Evolutionary conservation across 2,113 vertebrate genomes (phyloP).

Genomic region (Cyprinus carpio): DNA sequence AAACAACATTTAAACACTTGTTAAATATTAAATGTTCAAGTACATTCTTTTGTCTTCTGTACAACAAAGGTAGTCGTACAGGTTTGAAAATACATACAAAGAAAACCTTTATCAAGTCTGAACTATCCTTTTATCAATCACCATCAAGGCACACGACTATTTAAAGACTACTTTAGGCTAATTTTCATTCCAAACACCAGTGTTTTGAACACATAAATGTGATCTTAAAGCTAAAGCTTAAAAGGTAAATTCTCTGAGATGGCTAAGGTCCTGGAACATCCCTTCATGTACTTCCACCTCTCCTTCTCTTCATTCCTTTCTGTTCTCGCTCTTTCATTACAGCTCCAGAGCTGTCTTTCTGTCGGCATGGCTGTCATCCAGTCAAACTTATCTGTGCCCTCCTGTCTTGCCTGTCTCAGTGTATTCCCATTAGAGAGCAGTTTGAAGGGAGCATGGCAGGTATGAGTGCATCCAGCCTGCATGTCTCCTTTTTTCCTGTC

Average conservation of each 20-base stretch:
- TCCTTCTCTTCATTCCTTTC: constrained; percentile 1
- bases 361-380: constrained; percentile 52
- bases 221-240: neutral
- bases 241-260: constrained; percentile 3
- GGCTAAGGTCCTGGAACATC: constrained; percentile 33
- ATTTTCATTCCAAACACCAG: constrained; percentile 20
- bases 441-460: constrained; percentile 55
- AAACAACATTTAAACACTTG: neutral
- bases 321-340: constrained; percentile 16
- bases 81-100: neutral
- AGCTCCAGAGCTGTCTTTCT: constrained; percentile 50
- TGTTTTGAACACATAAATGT: constrained; percentile 30
- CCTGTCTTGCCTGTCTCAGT: constrained; percentile 56
- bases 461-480: constrained; percentile 49
- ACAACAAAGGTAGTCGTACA: neutral
- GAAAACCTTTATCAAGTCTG: too few species aligned
- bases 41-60: neutral
- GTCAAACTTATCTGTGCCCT: constrained; percentile 57
- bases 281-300: constrained; percentile 35
- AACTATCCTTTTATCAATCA: neutral
- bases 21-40: neutral
- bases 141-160: neutral
- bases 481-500: constrained; percentile 16
- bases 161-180: neutral
- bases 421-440: constrained; percentile 57